phyloP scores from a whole-genome alignment of 64 coral and sea anemone species.

The Pocillopora damicornis region DNA sequence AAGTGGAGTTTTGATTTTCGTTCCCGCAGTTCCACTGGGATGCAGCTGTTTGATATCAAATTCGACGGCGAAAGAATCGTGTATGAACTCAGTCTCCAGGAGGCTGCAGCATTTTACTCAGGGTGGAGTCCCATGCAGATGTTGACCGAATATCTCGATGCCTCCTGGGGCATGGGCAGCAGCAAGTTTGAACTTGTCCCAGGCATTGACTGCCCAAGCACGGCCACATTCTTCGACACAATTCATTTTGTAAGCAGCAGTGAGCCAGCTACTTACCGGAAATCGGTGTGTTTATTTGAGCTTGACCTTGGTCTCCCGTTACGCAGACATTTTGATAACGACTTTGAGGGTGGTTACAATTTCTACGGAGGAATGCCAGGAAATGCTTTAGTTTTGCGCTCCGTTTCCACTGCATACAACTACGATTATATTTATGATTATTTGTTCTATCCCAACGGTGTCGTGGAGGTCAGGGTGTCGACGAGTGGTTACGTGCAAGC shows the following conservation, averaged over 20 bases:
- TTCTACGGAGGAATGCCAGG: constrained; percentile 71
- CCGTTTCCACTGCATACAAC: constrained; percentile 50
- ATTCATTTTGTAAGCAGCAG: constrained; percentile 22
- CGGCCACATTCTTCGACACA: constrained; percentile 63
- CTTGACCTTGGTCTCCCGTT: constrained; percentile 57
- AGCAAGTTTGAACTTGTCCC: constrained; percentile 59
- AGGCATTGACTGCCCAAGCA: constrained; percentile 73
- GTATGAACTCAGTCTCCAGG: constrained; percentile 83
- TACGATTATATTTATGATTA: constrained; percentile 81
- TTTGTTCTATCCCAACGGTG: constrained; percentile 71
- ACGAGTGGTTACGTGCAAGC: constrained; percentile 58
- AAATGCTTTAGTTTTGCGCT: constrained; percentile 55
- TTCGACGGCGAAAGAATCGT: constrained; percentile 68
- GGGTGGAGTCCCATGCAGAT: constrained; percentile 59
- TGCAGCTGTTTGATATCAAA: constrained; percentile 75
- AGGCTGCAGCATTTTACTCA: constrained; percentile 66
- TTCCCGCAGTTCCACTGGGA: constrained; percentile 50
- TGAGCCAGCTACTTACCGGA: constrained; percentile 31
- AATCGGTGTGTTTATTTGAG: constrained; percentile 75
- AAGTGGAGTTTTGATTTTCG: constrained; percentile 90
- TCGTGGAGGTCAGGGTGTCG: constrained; percentile 53
- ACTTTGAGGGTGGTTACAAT: constrained; percentile 58
- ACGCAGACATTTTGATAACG: constrained; percentile 64
- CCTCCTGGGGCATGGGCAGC: constrained; percentile 51
- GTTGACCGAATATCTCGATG: constrained; percentile 53